These are phyloP conservation scores for Acrocyrtus sp. DNA, from an alignment of 2,888 invertebrate species.

Conservation along the genomic window DNA sequence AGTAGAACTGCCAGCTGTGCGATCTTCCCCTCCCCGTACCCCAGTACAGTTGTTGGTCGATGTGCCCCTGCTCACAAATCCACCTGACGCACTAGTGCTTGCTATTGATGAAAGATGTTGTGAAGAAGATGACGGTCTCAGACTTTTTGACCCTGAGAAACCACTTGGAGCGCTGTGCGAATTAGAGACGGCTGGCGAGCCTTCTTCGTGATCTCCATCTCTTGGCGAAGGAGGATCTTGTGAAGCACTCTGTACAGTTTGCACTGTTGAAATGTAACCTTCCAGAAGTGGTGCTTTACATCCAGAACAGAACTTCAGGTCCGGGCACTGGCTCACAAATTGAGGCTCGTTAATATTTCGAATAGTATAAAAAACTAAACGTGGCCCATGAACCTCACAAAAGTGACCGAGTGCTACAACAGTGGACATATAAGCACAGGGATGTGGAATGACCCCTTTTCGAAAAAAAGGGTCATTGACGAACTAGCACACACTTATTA, in stretches of 20 bases:
- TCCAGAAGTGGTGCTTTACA: constrained; percentile 63
- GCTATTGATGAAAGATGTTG: constrained; percentile 44
- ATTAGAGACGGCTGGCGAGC: constrained; percentile 29
- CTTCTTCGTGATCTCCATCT: constrained; percentile 13
- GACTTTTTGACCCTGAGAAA: constrained; percentile 28
- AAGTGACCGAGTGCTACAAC: constrained; percentile 63
- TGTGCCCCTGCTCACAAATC: constrained; percentile 40
- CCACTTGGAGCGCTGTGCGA: constrained; percentile 39
- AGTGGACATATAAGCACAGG: constrained; percentile 61
- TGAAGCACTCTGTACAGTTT: constrained; percentile 60
- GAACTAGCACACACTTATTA: neutral
- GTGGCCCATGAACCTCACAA: constrained; percentile 64
- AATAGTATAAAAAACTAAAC: constrained; percentile 63
- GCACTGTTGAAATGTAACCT: constrained; percentile 63
- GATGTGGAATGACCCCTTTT: constrained; percentile 43
- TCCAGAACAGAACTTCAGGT: constrained; percentile 63
- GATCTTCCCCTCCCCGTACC: neutral
- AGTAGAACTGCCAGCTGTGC: constrained; percentile 17
- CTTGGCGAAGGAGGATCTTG: constrained; percentile 47
- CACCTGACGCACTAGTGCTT: constrained; percentile 31
- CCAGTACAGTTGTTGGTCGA: constrained; percentile 42
- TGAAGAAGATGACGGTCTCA: constrained; percentile 46
- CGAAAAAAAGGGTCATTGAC: constrained; percentile 41
- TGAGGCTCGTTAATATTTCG: constrained; percentile 63
- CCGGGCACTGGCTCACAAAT: constrained; percentile 63